phyloP scores from a whole-genome alignment of 2,797 vertebrate genomes.

The Natrix natrix region DNA sequence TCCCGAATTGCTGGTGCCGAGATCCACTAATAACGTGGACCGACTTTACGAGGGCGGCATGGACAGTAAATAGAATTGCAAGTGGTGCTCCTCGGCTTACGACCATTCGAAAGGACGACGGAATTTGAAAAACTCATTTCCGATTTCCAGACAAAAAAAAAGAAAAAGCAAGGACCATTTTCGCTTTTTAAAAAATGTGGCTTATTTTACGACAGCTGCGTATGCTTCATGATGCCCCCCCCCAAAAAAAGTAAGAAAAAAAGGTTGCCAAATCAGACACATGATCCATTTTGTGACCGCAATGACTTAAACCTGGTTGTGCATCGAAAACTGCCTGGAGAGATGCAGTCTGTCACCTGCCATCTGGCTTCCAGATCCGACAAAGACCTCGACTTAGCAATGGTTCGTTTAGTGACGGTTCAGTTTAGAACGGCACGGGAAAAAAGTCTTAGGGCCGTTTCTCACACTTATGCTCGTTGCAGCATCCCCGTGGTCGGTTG shows the following conservation, averaged over 20 bases:
- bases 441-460: too few species aligned
- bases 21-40: neutral
- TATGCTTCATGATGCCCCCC: too few species aligned
- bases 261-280: too few species aligned
- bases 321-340: too few species aligned
- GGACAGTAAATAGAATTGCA: neutral
- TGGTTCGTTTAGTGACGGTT: neutral
- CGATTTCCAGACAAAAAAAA: neutral
- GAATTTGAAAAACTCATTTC: neutral
- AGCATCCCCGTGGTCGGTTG: neutral
- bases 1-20: neutral
- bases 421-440: neutral
- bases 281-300: too few species aligned
- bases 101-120: neutral
- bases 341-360: neutral
- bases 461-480: too few species aligned
- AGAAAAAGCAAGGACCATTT: too few species aligned
- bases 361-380: too few species aligned
- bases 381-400: neutral
- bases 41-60: neutral
- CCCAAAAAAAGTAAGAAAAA: too few species aligned
- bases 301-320: neutral
- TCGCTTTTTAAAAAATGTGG: neutral
- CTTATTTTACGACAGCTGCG: fast-evolving
- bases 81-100: neutral